Conservation (phyloP, 2,113 vertebrate genomes). For the Carettochelys insculpta region DNA sequence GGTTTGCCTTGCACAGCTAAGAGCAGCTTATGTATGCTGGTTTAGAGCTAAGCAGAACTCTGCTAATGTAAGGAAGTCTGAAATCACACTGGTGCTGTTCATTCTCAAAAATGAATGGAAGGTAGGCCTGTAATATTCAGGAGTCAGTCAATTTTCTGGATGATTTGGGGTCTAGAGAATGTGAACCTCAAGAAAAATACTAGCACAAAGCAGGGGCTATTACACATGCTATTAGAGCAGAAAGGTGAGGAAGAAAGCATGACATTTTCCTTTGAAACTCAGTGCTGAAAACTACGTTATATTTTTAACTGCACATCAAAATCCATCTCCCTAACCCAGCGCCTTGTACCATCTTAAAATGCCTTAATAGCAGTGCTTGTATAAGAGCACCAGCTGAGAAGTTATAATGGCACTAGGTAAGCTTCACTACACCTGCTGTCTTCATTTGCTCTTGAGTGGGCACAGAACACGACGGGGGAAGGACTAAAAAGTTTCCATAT, state of each 20-base stretch:
- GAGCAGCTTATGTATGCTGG: background rate
- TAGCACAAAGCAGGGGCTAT: constrained; percentile 7
- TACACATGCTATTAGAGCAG: constrained; percentile 11
- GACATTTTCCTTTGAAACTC: constrained; percentile 27
- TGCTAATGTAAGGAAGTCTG: constrained; percentile 10
- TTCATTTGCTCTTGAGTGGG: constrained; percentile 31
- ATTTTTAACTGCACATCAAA: constrained; percentile 48
- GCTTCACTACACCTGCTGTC: constrained; percentile 12
- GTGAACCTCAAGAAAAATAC: background rate
- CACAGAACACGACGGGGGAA: background rate
- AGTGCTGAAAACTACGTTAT: background rate
- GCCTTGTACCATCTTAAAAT: constrained; percentile 14
- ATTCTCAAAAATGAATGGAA: background rate
- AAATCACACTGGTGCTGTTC: background rate
- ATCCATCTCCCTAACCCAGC: constrained; percentile 47
- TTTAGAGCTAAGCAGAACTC: constrained; percentile 1
- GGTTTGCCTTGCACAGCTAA: background rate
- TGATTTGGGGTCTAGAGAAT: constrained; percentile 26
- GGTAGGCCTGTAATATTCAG: constrained; percentile 2
- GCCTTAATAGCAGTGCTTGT: constrained; percentile 32
- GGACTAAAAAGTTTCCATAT: background rate
- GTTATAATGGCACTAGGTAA: constrained; percentile 24
- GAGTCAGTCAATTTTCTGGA: constrained; percentile 42
- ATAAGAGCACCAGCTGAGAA: constrained; percentile 49
- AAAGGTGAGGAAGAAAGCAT: constrained; percentile 26